Conservation (phyloP, 2,113 vertebrate species). For the Centropus bengalensis region DNA sequence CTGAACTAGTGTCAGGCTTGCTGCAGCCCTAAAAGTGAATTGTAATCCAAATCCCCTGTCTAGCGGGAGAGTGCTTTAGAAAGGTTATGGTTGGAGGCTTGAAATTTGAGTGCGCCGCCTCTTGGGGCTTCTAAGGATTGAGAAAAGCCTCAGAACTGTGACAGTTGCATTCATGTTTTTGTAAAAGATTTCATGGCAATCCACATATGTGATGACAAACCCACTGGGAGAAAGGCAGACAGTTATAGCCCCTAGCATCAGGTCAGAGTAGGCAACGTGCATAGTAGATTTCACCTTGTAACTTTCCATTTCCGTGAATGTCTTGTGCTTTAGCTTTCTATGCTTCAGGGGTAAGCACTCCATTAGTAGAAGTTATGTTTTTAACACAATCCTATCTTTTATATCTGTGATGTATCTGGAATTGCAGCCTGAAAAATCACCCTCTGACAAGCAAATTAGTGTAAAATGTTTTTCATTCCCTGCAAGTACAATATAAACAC, state of each 20-base stretch:
- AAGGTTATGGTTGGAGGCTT: not conserved
- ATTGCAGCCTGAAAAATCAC: not conserved
- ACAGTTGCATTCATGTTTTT: not conserved
- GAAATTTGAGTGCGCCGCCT: not conserved
- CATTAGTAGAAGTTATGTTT: not conserved
- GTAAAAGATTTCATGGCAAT: not conserved
- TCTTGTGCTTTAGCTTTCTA: not conserved
- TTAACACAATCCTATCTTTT: not conserved
- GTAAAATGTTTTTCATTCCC: not conserved
- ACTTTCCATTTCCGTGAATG: not conserved
- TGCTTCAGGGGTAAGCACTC: not conserved
- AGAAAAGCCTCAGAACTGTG: not conserved
- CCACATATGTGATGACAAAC: fast-evolving
- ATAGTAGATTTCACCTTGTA: not conserved
- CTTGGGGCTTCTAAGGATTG: not conserved
- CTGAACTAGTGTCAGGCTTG: not conserved
- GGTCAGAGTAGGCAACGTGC: not conserved
- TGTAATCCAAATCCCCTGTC: not conserved
- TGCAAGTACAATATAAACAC: not conserved
- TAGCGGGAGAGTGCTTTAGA: not conserved
- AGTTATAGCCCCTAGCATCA: not conserved
- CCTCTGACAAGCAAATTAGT: not conserved
- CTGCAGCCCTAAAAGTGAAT: not conserved
- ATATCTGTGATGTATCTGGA: not conserved
- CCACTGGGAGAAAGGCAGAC: not conserved